Evolutionary conservation across 1,140 invertebrate genomes (phyloP).

Genomic region (Drosophila sproati): DNA sequence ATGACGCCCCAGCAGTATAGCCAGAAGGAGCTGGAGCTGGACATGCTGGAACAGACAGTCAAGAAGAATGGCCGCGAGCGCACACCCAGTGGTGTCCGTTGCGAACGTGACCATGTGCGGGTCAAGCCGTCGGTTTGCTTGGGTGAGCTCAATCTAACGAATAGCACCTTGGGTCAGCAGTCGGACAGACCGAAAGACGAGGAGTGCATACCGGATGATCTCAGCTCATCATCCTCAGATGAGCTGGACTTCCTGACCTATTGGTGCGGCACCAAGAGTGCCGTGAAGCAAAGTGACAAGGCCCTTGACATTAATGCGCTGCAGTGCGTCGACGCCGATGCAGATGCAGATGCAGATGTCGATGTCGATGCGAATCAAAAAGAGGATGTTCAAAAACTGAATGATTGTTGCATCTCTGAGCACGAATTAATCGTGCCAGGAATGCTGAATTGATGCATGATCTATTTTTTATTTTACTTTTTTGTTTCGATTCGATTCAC

Average conservation of each 20-base stretch:
- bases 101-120: neutral
- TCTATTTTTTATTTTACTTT: neutral
- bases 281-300: neutral
- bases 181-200: neutral
- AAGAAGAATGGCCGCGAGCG: slow-evolving; percentile 23
- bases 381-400: neutral
- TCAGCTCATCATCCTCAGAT: slow-evolving; percentile 27
- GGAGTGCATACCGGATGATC: slow-evolving; percentile 2
- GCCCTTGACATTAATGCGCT: neutral
- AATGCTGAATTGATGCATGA: too few relatives aligned
- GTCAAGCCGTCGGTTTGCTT: slow-evolving; percentile 13
- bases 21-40: slow-evolving; percentile 58
- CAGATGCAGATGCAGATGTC: neutral
- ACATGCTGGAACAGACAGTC: slow-evolving; percentile 44
- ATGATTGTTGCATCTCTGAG: neutral
- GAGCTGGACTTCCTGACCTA: slow-evolving; percentile 54
- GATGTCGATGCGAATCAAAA: neutral
- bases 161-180: neutral
- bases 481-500: neutral
- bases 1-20: slow-evolving; percentile 49
- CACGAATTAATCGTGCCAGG: too few relatives aligned
- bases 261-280: slow-evolving; percentile 28
- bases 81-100: neutral
- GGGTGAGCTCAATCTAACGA: neutral
- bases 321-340: neutral